These are phyloP conservation scores for Panthera uncia DNA, from an alignment of 2,113 vertebrate genomes.

Conservation along the genomic window DNA sequence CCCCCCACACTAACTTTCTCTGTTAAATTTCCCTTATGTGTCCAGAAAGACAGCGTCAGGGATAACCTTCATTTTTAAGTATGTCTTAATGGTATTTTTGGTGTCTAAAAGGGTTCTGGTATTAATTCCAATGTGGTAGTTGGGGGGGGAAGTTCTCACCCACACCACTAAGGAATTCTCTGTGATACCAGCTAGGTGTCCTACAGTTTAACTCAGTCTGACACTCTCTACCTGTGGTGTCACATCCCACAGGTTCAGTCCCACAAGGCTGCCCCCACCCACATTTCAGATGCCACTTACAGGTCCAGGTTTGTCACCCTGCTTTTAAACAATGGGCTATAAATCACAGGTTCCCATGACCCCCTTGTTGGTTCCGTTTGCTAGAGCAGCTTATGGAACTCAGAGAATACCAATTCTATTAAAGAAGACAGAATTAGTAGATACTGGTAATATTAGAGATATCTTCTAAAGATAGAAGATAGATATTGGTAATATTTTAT, in stretches of 20 bases:
- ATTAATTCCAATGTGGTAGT: not conserved
- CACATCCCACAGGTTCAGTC: not conserved
- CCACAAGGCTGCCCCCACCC: not conserved
- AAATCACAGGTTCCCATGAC: not conserved
- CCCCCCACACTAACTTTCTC: not conserved
- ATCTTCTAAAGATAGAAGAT: too few species aligned
- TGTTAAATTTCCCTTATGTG: not conserved
- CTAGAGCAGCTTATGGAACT: not conserved
- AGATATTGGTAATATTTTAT: too few species aligned
- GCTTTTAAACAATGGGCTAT: not conserved
- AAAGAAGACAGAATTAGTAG: not conserved
- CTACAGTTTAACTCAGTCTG: not conserved
- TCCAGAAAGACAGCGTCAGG: not conserved
- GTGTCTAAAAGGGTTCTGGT: not conserved
- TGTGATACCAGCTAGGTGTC: not conserved
- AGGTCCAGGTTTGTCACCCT: not conserved
- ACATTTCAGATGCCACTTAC: not conserved
- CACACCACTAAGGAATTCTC: not conserved
- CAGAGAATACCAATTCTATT: not conserved
- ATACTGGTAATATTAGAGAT: too few species aligned
- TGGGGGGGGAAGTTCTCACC: too few species aligned
- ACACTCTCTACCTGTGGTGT: not conserved
- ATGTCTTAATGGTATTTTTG: not conserved
- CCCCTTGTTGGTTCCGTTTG: not conserved
- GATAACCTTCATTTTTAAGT: not conserved